Evolutionary conservation across 1,140 invertebrate genomes (phyloP), one percentile per base, ranked within the genome.

Genomic region (Mizuhopecten yessoensis): DNA sequence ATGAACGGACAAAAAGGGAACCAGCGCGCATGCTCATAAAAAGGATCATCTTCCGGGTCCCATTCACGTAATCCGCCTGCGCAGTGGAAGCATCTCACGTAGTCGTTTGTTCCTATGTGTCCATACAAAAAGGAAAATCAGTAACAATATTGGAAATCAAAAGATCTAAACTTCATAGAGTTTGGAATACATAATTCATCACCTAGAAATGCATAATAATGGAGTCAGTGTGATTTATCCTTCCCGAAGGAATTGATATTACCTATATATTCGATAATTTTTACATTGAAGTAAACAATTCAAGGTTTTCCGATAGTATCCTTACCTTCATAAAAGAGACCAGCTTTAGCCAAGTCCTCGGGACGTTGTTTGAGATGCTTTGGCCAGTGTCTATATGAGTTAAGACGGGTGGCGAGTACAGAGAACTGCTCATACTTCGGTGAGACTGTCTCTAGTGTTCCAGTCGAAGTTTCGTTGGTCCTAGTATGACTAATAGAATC

Each of bases 61-160:
- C 94, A 95, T n/a, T 36, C 33, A 49, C 89, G 86, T 39, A 95
- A 88, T 29, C 88, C 89, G 7, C 91, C 93, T 57, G 90, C 90
- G 89, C 94, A 95, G 87, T 90, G 91, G 88, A 93, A 94, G 45
- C 94, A 95, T 33, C 90, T 91, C 33, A 92, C 91, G 33, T 89
- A 86, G 87, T 95, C 94, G 0, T 90, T 89, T 39, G 91, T 88
- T 13, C 89, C 89, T 89, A 49, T n/a, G 23, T 33, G 0, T 1
- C n/a, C 17, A 20, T 34, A 33, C n/a, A 17, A 75, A 29, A 29
- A 75, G n/a, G 29, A 10, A 15, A 49, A 49, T 23, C 11, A 5
- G 45, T 49, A 39, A 39, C 36, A 39, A 5, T 39, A 39, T 39
- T 39, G 13, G 5, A 39, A 39, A 39, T 5, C 13, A 39, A 5